Percentiles rank a stretch among this genome's conserved stretches.
phyloP scores from a whole-genome alignment of 1,140 invertebrate genomes.

The Antheraea mylitta region DNA sequence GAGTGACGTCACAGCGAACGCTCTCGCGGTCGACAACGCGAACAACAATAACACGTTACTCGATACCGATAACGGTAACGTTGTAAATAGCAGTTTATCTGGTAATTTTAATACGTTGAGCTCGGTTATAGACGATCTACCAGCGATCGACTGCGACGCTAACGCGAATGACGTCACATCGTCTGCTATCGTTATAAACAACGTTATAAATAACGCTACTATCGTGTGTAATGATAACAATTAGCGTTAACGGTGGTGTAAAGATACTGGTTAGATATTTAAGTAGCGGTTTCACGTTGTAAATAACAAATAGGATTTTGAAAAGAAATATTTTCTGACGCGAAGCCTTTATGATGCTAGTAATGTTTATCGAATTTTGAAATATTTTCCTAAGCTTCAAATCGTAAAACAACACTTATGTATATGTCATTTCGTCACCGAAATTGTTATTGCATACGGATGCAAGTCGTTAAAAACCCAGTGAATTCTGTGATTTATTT shows the following conservation, averaged over 20 bases:
- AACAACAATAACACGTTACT: not conserved
- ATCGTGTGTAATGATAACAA: constrained; percentile 3
- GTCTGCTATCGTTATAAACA: constrained; percentile 4
- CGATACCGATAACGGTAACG: constrained; percentile 15
- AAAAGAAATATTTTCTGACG: not conserved
- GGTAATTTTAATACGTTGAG: not conserved
- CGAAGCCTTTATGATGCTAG: not conserved
- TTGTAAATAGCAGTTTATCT: constrained; percentile 13
- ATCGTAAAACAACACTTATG: too few species aligned
- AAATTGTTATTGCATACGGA: too few species aligned
- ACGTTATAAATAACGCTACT: constrained; percentile 10
- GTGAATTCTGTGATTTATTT: too few species aligned
- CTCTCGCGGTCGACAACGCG: not conserved
- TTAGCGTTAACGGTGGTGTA: not conserved
- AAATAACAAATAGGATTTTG: not conserved
- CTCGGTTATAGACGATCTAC: constrained; percentile 10
- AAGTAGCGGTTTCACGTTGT: not conserved
- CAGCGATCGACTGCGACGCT: constrained; percentile 10
- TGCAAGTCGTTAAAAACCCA: too few species aligned
- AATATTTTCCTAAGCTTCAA: too few species aligned
- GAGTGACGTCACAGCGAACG: not conserved
- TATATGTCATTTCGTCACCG: too few species aligned
- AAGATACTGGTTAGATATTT: not conserved
- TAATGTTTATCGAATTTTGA: too few species aligned
- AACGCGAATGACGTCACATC: not conserved